phyloP scores from a whole-genome alignment of 2,113 vertebrate species.

The Planiliza haematocheilus region DNA sequence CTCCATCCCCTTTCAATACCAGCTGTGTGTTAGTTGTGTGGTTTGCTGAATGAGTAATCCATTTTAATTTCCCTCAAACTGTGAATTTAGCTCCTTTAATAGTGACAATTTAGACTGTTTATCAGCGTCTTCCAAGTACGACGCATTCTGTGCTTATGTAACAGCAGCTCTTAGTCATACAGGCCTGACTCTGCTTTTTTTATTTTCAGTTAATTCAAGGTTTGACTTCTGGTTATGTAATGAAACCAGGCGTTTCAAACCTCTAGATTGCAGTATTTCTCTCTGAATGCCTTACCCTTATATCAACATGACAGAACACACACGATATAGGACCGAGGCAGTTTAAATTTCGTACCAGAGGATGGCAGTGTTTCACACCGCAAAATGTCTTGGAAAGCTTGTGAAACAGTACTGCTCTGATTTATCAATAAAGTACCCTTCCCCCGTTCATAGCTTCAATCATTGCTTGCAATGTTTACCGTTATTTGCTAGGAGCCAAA shows the following conservation, averaged over 20 bases:
- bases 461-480: neutral
- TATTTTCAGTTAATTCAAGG: slow-evolving; percentile 42
- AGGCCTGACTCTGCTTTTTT: slow-evolving; percentile 48
- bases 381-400: neutral
- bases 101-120: slow-evolving; percentile 18
- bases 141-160: slow-evolving; percentile 66
- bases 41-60: slow-evolving; percentile 16
- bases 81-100: neutral
- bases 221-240: slow-evolving; percentile 70
- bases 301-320: neutral
- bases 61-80: neutral
- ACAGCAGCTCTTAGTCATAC: slow-evolving; percentile 70
- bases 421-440: neutral
- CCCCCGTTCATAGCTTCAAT: neutral
- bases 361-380: slow-evolving; percentile 70
- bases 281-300: slow-evolving; percentile 12
- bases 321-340: neutral
- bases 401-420: neutral
- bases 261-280: slow-evolving; percentile 61
- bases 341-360: slow-evolving; percentile 45
- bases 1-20: neutral
- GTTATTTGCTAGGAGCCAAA: neutral
- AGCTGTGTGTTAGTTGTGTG: neutral
- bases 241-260: slow-evolving; percentile 37
- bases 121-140: slow-evolving; percentile 22